A percentile compares a stretch with the other conserved stretches of the same genome.
Conservation (phyloP, 2,888 invertebrate species). For the Rhodophaea formosa region DNA sequence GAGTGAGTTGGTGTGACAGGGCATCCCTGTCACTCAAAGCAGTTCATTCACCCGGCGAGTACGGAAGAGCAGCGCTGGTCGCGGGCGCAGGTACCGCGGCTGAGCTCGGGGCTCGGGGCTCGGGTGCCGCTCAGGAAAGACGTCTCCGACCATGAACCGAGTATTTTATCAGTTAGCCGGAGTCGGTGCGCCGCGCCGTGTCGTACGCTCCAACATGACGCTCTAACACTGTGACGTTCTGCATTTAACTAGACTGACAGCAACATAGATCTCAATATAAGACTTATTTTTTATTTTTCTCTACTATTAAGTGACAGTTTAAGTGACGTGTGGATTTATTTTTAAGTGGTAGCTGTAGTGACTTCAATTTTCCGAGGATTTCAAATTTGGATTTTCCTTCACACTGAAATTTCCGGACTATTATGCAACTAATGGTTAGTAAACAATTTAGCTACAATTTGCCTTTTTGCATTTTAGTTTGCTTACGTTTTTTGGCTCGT, state of each 20-base stretch:
- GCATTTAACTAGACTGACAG: constrained; percentile 76
- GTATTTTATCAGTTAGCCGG: constrained; percentile 77
- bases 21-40: constrained; percentile 62
- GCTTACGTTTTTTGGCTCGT: constrained; percentile 20
- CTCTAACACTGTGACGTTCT: constrained; percentile 60
- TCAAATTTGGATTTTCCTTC: constrained; percentile 52
- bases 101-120: constrained; percentile 49
- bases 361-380: constrained; percentile 28
- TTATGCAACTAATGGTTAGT: constrained; percentile 61
- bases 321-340: constrained; percentile 69
- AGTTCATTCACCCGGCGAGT: constrained; percentile 77
- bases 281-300: constrained; percentile 67
- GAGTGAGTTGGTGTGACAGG: constrained; percentile 33
- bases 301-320: constrained; percentile 69
- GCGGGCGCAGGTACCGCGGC: constrained; percentile 61
- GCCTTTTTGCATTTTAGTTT: constrained; percentile 16
- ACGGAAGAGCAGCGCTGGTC: constrained; percentile 65
- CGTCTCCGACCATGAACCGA: constrained; percentile 76
- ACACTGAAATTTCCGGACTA: constrained; percentile 45
- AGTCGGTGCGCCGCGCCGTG: constrained; percentile 69
- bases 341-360: constrained; percentile 60
- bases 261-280: constrained; percentile 78
- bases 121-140: constrained; percentile 60
- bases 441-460: constrained; percentile 26
- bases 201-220: constrained; percentile 60